phyloP scores from a whole-genome alignment of 1,140 invertebrate genomes.

The Caerostris darwini region DNA sequence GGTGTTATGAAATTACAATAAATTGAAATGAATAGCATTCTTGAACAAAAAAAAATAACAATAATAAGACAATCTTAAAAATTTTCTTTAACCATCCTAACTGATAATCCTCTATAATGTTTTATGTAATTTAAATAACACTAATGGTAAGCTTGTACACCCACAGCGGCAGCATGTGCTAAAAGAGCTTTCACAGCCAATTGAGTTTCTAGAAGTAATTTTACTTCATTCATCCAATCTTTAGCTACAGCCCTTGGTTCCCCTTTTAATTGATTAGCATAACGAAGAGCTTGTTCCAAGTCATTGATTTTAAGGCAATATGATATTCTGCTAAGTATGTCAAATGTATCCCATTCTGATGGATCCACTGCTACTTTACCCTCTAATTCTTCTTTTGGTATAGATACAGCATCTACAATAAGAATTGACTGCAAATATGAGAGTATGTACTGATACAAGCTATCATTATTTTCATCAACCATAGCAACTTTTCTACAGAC shows the following conservation, averaged over 20 bases:
- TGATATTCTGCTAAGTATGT: constrained; percentile 91
- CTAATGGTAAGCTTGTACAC: constrained; percentile 80
- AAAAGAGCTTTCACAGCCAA: constrained; percentile 93
- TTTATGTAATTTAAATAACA: not conserved
- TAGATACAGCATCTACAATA: constrained; percentile 83
- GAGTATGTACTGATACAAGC: constrained; percentile 90
- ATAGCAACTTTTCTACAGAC: constrained; percentile 87
- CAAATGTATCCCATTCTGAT: constrained; percentile 89
- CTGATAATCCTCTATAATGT: constrained; percentile 1
- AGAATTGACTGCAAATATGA: constrained; percentile 91
- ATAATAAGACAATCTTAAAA: not conserved
- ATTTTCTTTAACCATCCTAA: not conserved
- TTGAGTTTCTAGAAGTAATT: constrained; percentile 92
- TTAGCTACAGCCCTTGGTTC: constrained; percentile 90
- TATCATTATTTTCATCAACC: constrained; percentile 87
- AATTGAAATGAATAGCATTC: too few relatives aligned
- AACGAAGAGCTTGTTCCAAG: constrained; percentile 91
- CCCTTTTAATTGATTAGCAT: constrained; percentile 94
- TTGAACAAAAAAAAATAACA: too few relatives aligned
- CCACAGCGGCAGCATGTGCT: constrained; percentile 87
- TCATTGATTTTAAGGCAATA: constrained; percentile 93
- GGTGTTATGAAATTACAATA: too few relatives aligned
- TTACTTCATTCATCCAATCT: constrained; percentile 93
- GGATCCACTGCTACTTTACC: constrained; percentile 81
- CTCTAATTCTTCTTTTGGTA: constrained; percentile 79